Evolutionary conservation across 2,888 invertebrate species (phyloP).

Genomic region (Acanthosoma haemorrhoidale): DNA sequence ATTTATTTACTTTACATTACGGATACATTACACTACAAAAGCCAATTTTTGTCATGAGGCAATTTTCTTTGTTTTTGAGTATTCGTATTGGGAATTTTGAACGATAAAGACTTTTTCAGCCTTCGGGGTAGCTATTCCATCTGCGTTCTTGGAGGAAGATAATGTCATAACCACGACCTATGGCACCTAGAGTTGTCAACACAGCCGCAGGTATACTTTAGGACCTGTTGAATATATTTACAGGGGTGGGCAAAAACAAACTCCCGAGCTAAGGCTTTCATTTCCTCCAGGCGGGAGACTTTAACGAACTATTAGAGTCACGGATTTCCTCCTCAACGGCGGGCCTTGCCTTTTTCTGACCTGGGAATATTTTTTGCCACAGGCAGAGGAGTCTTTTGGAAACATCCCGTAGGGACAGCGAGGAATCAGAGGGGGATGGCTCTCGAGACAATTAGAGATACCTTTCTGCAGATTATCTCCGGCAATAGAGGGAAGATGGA

Average conservation of each 20-base stretch:
- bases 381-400: background rate
- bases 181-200: background rate
- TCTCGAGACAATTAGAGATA: background rate
- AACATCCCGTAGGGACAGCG: background rate
- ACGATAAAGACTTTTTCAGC: too few species aligned
- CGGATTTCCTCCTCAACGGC: background rate
- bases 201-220: background rate
- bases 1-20: too few species aligned
- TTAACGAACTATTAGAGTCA: slow-evolving; percentile 6
- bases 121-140: too few species aligned
- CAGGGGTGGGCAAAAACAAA: background rate
- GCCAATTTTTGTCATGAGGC: too few species aligned
- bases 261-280: background rate
- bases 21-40: too few species aligned
- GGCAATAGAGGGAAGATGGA: background rate
- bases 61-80: too few species aligned
- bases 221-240: background rate
- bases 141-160: too few species aligned
- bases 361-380: background rate
- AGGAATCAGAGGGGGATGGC: background rate
- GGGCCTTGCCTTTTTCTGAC: background rate
- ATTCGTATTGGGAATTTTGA: too few species aligned
- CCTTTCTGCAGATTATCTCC: too few species aligned
- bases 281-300: background rate
- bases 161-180: too few species aligned